Base-by-base conservation (phyloP, 2,113 vertebrate species). In the Deroptyus accipitrinus region DNA sequence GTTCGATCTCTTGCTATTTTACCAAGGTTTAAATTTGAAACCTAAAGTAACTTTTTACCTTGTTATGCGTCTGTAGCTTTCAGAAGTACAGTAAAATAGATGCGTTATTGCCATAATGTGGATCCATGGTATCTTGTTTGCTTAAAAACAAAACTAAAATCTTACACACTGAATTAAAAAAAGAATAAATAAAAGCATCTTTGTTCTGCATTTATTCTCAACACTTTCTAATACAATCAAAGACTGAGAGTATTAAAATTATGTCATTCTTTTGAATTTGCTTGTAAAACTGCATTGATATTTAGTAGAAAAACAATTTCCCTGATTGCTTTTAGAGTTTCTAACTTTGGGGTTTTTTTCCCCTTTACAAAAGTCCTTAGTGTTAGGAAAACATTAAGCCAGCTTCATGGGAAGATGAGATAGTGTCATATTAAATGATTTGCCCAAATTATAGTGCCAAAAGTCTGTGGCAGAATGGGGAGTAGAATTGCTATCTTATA, bases 21-120 rank as follows among this genome's bases (percentile, higher is more conserved):
- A 77, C 39, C 18, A 25, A 70, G 33, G 24, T 77, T 93, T 96
- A 74, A 80, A 74, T 90, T 80, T 81, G 61, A 92, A 95, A 86
- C 84, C 55, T 55, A 81, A 92, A 95, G 81, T 86, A n/a, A 46
- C 78, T 86, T 92, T 94, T 88, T 72, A 78, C 46, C 39, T 88
- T 75, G 64, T 81, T 86, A 77, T 19, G 15, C 61, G 86, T 75
- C 68, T 46, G 13, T 75, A 78, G 39, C 64, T 86, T 92, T 84
- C 76, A 88, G 83, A 72, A 54, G 19, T 70, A 52, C 41, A 67
- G 15, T 55, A 64, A 54, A 80, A 18, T 25, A 67, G 64, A 33
- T 57, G 30, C 3, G 1, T 66, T 94, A 55, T 44, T 90, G 83
- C 72, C 59, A 83, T 35, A 70, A 49, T 73, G 61, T 52, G 52